Evolutionary conservation across 2,888 invertebrate genomes (phyloP).

Genomic region (Eupithecia subumbrata): DNA sequence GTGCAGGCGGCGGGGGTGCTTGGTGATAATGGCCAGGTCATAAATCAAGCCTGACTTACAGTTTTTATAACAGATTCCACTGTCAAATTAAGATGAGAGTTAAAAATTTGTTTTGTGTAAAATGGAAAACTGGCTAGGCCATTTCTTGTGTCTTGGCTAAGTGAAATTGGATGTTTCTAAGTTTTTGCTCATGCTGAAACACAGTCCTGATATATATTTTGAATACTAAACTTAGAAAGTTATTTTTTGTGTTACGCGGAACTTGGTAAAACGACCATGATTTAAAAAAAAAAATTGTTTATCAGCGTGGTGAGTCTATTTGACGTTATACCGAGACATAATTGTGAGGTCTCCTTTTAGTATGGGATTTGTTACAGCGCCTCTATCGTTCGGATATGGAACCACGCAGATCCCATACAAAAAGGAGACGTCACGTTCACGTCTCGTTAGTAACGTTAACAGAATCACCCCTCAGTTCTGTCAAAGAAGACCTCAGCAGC

Average conservation of each 20-base stretch:
- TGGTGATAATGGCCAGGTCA: constrained; percentile 35
- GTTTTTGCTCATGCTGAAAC: neutral
- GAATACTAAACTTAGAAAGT: neutral
- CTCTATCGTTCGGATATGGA: too few species aligned
- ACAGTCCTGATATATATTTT: neutral
- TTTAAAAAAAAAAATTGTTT: too few species aligned
- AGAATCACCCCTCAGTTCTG: too few species aligned
- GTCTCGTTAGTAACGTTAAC: too few species aligned
- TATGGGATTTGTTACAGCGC: too few species aligned
- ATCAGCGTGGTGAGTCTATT: too few species aligned
- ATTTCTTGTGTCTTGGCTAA: neutral
- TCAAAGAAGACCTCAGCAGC: neutral
- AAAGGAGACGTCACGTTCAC: too few species aligned
- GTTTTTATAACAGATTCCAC: constrained; percentile 48
- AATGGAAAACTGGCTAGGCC: constrained; percentile 21
- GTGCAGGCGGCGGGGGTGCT: neutral
- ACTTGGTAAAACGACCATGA: too few species aligned
- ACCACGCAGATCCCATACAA: too few species aligned
- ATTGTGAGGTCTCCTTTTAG: too few species aligned
- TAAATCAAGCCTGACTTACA: constrained; percentile 54
- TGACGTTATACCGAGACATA: too few species aligned
- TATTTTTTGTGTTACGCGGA: neutral
- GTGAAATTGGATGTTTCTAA: neutral
- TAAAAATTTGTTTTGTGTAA: constrained; percentile 33
- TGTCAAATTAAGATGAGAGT: constrained; percentile 42